Evolutionary conservation across 2,797 vertebrate species (phyloP), one percentile per base, ranked within the genome.

Genomic region (Botia kubotai): DNA sequence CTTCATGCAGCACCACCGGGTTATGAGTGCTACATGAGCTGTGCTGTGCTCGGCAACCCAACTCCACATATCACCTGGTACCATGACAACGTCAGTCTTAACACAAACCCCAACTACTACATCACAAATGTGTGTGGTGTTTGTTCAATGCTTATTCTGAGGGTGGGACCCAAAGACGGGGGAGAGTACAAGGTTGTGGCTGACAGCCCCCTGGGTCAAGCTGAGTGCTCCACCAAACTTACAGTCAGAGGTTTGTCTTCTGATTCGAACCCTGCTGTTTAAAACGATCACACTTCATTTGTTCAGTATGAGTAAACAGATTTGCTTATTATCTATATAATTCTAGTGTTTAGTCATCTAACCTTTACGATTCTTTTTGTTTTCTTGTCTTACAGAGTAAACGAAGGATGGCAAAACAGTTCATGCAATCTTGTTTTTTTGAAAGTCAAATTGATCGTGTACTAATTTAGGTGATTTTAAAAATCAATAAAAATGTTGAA

Each of bases 1-100:
- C 82, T 86, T 1, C 96, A 95, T 0, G 86, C 92, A 16, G 91
- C 96, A 80, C 94, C 94, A 0, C 81, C 82, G 0, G 96, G 96
- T 39, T 96, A 94, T 0, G 95, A 96, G 83, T 97, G 97, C 78
- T 88, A 75, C 80, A 97, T 98, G 95, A 98, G 91, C 88, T 98
- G 97, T 1, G 96, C 97, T 0, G 90, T 96, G 4, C 91, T 83
- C 3, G 97, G 97, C 6, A 85, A 94, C 2, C 97, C 97, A 0
- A 13, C 77, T 0, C 97, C 97, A 0, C 93, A 77, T 0, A 81
- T 98, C 81, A 95, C 93, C 0, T 98, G 97, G 97, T 96, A 95
- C 89, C 92, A 89, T 82, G 88, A 96, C 79, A 88, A 86, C 11
- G 85, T 92, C 77, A 95, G 91, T 89, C 90, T 98, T 80, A 95